Percentiles rank a stretch among this genome's conserved stretches.
Evolutionary conservation across 2,113 vertebrate species (phyloP).

Genomic region (Labeo catla): DNA sequence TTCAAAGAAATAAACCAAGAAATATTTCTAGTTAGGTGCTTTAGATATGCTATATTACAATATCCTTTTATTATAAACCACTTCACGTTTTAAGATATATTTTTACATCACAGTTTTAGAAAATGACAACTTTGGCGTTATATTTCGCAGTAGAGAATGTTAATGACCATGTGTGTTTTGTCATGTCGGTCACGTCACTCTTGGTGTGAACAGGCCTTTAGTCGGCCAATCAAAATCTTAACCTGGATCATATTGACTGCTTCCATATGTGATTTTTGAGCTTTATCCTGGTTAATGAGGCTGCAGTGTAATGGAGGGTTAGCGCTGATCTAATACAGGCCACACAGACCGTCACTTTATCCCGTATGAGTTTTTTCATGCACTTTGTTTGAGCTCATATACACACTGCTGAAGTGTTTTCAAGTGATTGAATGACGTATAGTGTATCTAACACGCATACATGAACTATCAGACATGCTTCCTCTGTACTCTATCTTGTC

Average conservation of each 20-base stretch:
- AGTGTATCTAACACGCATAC: neutral
- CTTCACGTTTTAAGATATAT: too few relatives aligned
- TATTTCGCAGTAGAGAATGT: neutral
- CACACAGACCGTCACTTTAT: slow-evolving; percentile 16
- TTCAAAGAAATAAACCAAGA: neutral
- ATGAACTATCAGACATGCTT: neutral
- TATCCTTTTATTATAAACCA: neutral
- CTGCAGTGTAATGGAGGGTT: slow-evolving; percentile 38
- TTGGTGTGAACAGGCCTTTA: neutral
- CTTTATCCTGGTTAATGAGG: slow-evolving; percentile 18
- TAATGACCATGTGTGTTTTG: neutral
- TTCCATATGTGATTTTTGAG: slow-evolving; percentile 37
- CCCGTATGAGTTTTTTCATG: neutral
- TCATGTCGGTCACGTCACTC: neutral
- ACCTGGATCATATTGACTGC: neutral
- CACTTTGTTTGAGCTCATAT: neutral
- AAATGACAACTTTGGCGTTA: neutral
- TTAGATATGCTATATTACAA: neutral
- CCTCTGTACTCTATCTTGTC: neutral
- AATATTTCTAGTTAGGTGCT: neutral
- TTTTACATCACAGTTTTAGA: neutral
- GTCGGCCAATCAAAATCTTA: neutral
- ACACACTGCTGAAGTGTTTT: neutral
- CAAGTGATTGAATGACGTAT: neutral
- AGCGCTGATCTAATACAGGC: slow-evolving; percentile 38